phyloP scores from a whole-genome alignment of 2,113 vertebrate genomes.

The Sorex fumeus region DNA sequence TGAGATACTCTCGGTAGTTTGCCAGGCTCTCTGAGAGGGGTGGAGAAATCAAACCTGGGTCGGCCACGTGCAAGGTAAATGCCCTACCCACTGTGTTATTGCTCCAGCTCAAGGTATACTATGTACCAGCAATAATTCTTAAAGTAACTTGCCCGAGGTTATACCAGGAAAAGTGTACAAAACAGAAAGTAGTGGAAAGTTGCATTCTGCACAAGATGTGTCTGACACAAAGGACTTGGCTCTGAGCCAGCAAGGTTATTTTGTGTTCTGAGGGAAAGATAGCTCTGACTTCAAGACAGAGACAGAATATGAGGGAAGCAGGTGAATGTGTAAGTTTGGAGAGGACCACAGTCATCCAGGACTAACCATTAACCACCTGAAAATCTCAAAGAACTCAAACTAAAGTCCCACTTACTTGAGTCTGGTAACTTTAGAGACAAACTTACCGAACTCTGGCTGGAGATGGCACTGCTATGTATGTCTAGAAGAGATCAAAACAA shows the following conservation, averaged over 20 bases:
- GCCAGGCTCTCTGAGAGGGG: too few relatives aligned
- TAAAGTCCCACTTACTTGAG: slow-evolving; percentile 53
- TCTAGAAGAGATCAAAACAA: slow-evolving; percentile 57
- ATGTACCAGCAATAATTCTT: too few relatives aligned
- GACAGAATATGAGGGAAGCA: not conserved
- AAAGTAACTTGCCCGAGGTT: not conserved
- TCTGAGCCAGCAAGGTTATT: not conserved
- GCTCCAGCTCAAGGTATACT: too few relatives aligned
- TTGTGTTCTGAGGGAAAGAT: not conserved
- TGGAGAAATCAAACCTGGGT: too few relatives aligned
- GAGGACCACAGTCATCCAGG: not conserved
- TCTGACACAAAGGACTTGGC: not conserved
- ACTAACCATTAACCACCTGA: not conserved
- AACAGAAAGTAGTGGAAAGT: slow-evolving; percentile 1
- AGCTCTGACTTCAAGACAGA: not conserved
- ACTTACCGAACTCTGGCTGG: slow-evolving; percentile 8
- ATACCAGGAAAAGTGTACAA: not conserved
- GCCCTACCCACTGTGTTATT: too few relatives aligned
- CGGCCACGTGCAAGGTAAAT: too few relatives aligned
- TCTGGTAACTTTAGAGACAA: not conserved
- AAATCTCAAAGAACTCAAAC: slow-evolving; percentile 54
- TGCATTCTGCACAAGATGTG: not conserved
- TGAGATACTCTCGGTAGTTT: too few relatives aligned
- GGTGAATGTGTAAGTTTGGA: slow-evolving; percentile 36
- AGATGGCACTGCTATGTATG: not conserved